Evolutionary conservation across 2,888 invertebrate species (phyloP), one percentile per base, ranked within the genome.

Genomic region (Neocrepidodera transversa): DNA sequence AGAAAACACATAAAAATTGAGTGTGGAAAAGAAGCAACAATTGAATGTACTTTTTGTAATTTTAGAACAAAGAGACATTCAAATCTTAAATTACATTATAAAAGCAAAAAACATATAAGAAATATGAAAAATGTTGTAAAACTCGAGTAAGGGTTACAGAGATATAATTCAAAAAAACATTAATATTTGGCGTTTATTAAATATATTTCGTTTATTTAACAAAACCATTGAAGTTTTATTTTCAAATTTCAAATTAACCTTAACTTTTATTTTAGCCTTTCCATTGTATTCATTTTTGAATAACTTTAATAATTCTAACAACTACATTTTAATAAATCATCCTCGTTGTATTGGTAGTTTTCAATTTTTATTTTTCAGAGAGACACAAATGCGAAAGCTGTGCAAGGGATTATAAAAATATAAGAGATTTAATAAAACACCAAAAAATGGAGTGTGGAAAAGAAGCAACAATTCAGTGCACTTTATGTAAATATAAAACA

Each of bases 11-110:
- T 67, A 50, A 58, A 68, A 23, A 68, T 72, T 1, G 71, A 72
- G 60, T 74, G 74, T 50, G 74, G 74, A 6, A 67, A 72, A 52
- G 66, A 70, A 42, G 70, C 71, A 32, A 68, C 57, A 11, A 55
- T 70, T 14, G 55, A 56, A 1, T 74, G 74, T 56, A 26, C 45
- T 26, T 16, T 67, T 5, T 74, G 74, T 48, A n/a, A n/a, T n/a
- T n/a, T 8, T 35, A 35, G 13, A 35, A 35, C 35, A 13, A 35
- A 35, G 13, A 2, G 2, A 13, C 2, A 4, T 2, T 3, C 5
- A 35, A 35, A 14, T 14, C 13, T 35, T 2, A 13, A 11, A 1
- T 11, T 35, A 14, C 35, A 35, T 35, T 35, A 13, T 7, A 35
- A 35, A 14, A 13, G 13, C 13, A 4, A 35, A 35, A 35, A 35